Base-by-base conservation (phyloP, 1,140 invertebrate genomes). In the Chelonus insularis region DNA sequence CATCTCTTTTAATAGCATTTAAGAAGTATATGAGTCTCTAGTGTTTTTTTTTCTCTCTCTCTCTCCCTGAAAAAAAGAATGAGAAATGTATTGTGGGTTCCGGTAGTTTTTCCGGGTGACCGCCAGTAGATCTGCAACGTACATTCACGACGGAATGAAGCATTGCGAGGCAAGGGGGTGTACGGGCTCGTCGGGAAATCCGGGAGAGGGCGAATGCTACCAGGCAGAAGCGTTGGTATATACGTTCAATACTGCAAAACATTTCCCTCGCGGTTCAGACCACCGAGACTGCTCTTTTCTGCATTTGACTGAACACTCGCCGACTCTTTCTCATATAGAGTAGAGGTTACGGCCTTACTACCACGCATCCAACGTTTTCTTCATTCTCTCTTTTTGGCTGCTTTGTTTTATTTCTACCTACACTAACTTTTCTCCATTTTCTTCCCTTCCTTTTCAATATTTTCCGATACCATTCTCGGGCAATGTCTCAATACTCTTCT, bases 221-320 rank as follows among this genome's bases (percentile, higher is more conserved):
- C 23, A 50, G 37, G 55, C 57, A 48, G 51, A 63, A 60, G 41
- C 47, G 61, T 59, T 29, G 7, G 25, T 29, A 62, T 65, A 60
- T 64, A 67, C 54, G 63, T 60, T 72, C 70, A 48, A 71, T 71
- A 70, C 67, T 68, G 62, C 64, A 66, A 72, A 74, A 73, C 70
- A 73, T 68, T 70, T 69, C 65, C 65, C 69, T 63, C 59, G 45
- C 55, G 63, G 9, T 50, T 50, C 23, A 52, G 34, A 56, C 62
- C 58, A 47, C 50, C 23, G 50, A 18, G 52, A 16, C 29, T 52
- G 56, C 43, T 39, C 64, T 67, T 69, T 69, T 68, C 59, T 65
- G 32, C 62, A 41, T 65, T 54, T 58, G 54, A 63, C 41, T 62
- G 57, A 61, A 60, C 57, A 37, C 16, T 51, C 37, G 36, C 57